A percentile compares a stretch with the other conserved stretches of the same genome.
phyloP scores from a whole-genome alignment of 2,113 vertebrate genomes.

The Rhadina sibilatrix region DNA sequence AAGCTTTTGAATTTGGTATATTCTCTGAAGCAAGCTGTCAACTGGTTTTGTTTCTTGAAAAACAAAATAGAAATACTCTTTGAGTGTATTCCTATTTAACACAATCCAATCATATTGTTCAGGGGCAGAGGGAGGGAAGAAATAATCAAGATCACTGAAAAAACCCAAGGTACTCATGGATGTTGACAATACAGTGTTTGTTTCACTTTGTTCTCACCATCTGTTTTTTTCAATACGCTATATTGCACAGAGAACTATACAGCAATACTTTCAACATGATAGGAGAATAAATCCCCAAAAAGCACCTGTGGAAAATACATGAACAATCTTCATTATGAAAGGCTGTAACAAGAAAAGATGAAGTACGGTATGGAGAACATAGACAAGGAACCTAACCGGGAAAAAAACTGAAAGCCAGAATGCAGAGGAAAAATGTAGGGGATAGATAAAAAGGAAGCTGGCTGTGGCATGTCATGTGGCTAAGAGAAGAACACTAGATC shows the following conservation, averaged over 20 bases:
- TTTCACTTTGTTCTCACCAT: conserved; percentile 15
- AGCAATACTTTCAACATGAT: neutral
- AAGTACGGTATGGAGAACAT: neutral
- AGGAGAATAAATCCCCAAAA: neutral
- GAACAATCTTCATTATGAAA: neutral
- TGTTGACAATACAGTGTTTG: neutral
- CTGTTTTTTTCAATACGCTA: neutral
- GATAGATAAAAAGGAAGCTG: neutral
- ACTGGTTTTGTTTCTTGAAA: neutral
- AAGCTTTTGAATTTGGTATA: neutral
- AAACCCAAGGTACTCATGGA: neutral
- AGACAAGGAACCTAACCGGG: neutral
- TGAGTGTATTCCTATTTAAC: neutral
- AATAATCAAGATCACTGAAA: neutral
- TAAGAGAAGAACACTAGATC: neutral
- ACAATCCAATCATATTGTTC: neutral
- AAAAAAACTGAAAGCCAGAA: neutral
- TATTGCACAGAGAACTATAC: neutral
- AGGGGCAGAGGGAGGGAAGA: neutral
- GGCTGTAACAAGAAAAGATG: neutral
- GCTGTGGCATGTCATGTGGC: neutral
- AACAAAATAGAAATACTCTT: neutral
- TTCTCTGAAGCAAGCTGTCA: neutral
- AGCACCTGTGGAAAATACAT: neutral
- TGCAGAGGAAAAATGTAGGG: accelerated